These are phyloP conservation scores for Protosalanx chinensis DNA, from an alignment of 2,797 vertebrate species.

Conservation along the genomic window DNA sequence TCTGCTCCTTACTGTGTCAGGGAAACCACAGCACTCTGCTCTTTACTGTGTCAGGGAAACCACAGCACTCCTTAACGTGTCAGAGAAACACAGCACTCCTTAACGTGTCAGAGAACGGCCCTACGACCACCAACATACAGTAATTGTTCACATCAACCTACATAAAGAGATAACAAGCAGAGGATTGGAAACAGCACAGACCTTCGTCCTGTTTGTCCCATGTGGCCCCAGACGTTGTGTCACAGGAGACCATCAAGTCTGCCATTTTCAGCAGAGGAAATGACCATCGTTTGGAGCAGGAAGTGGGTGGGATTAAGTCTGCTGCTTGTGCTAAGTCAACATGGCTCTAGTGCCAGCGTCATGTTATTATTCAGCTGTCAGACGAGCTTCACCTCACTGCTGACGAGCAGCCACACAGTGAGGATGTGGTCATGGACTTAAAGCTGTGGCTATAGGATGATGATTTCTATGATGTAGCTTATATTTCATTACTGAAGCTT, in stretches of 20 bases:
- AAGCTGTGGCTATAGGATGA: conserved; percentile 16
- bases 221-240: conserved; percentile 32
- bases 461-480: conserved; percentile 25
- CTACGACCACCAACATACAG: no score
- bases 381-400: conserved; percentile 60
- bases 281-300: conserved; percentile 63
- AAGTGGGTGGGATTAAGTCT: conserved; percentile 69
- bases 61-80: no score
- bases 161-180: no score
- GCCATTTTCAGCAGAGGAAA: conserved; percentile 43
- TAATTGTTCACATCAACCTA: no score
- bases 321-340: conserved; percentile 69
- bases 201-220: conserved; percentile 31
- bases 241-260: conserved; percentile 25
- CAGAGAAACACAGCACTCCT: no score
- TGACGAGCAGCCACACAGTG: conserved; percentile 39
- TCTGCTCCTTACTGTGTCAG: no score
- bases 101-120: no score
- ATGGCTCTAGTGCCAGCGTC: conserved; percentile 59
- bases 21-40: no score
- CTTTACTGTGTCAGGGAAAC: no score
- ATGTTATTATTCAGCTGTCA: conserved; percentile 72
- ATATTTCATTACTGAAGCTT: conserved; percentile 42
- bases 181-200: background rate
- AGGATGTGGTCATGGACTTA: conserved; percentile 16